These are phyloP conservation scores for Drosophila ironensis DNA, from an alignment of 1,140 invertebrate species.

Conservation along the genomic window DNA sequence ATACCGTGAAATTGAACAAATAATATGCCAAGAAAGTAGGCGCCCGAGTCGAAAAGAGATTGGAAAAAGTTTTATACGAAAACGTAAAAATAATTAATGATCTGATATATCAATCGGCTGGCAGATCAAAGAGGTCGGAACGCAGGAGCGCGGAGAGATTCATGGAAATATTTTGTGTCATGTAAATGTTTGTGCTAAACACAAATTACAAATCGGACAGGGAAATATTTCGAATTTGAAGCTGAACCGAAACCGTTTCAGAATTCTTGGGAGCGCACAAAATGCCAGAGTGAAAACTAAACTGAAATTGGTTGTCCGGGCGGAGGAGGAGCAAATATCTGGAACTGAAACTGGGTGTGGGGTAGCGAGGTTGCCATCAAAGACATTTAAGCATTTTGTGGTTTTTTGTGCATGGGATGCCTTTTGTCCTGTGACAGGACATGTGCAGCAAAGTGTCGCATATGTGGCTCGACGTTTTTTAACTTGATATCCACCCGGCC, in stretches of 20 bases:
- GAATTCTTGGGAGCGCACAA: slow-evolving; percentile 64
- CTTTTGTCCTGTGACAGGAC: slow-evolving; percentile 59
- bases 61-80: slow-evolving; percentile 35
- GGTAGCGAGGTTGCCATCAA: slow-evolving; percentile 53
- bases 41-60: slow-evolving; percentile 34
- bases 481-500: slow-evolving; percentile 23
- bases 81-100: slow-evolving; percentile 64
- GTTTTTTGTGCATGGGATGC: slow-evolving; percentile 54
- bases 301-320: slow-evolving; percentile 12
- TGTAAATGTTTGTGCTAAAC: slow-evolving; percentile 10
- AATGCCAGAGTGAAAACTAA: slow-evolving; percentile 57
- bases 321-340: too few species aligned
- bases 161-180: not conserved
- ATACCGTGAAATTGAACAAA: slow-evolving; percentile 77
- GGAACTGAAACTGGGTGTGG: not conserved
- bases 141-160: not conserved
- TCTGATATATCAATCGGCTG: slow-evolving; percentile 64
- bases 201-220: slow-evolving; percentile 46
- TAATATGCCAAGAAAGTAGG: slow-evolving; percentile 73
- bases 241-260: slow-evolving; percentile 23
- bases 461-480: slow-evolving; percentile 41
- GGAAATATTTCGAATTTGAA: slow-evolving; percentile 67
- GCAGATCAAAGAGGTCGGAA: slow-evolving; percentile 38
- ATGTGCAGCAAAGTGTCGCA: slow-evolving; percentile 63
- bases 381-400: slow-evolving; percentile 77